A percentile compares a stretch with the other conserved stretches of the same genome.
phyloP scores from a whole-genome alignment of 2,113 vertebrate species.

The Panthera leo region DNA sequence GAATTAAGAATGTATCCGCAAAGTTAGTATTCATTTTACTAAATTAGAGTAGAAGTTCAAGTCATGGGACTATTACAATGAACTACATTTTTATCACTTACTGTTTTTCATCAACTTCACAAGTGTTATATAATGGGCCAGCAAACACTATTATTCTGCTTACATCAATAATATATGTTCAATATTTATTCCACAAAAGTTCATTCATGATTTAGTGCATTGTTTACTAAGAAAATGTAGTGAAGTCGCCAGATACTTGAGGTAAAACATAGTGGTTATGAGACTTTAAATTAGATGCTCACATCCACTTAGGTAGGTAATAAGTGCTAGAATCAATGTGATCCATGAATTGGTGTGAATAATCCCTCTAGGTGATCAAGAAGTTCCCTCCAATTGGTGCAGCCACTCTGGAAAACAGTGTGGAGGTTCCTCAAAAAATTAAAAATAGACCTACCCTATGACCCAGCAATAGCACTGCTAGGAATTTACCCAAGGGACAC shows the following conservation, averaged over 20 bases:
- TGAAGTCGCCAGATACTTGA: slow-evolving; percentile 33
- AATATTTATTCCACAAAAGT: slow-evolving; percentile 57
- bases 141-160: not conserved
- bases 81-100: not conserved
- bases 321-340: slow-evolving; percentile 14
- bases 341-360: slow-evolving; percentile 43
- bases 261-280: not conserved
- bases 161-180: slow-evolving; percentile 4
- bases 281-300: slow-evolving; percentile 25
- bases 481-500: too few species aligned
- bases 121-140: not conserved
- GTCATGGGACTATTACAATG: not conserved
- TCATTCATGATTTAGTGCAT: not conserved
- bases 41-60: not conserved
- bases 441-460: too few species aligned
- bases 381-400: not conserved
- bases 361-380: slow-evolving; percentile 40
- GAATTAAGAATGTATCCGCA: not conserved
- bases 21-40: slow-evolving; percentile 12
- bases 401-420: too few species aligned
- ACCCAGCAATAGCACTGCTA: too few species aligned
- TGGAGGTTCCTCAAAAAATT: too few species aligned
- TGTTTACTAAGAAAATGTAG: slow-evolving; percentile 47
- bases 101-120: slow-evolving; percentile 15
- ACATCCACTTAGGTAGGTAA: not conserved